phyloP scores from a whole-genome alignment of 1,140 invertebrate genomes.

The Aphaenogaster rudis region DNA sequence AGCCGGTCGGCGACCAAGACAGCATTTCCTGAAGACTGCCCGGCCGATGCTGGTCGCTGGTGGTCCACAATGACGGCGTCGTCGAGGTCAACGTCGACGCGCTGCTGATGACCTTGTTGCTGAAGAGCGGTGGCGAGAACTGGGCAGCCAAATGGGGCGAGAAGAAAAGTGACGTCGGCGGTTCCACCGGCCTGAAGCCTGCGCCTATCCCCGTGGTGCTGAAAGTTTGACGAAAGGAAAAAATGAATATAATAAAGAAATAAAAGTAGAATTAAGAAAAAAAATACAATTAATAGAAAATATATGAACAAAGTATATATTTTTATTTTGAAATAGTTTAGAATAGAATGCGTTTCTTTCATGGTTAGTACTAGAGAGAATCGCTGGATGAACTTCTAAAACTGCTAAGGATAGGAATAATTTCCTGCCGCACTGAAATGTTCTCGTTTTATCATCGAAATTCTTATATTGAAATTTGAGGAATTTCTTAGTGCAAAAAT shows the following conservation, averaged over 20 bases:
- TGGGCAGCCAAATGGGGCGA: slow-evolving; percentile 93
- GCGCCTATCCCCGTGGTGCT: slow-evolving; percentile 89
- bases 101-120: slow-evolving; percentile 83
- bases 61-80: slow-evolving; percentile 83
- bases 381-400: neutral
- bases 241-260: neutral
- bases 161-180: slow-evolving; percentile 91
- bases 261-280: neutral
- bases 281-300: neutral
- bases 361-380: neutral
- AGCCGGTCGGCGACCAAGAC: slow-evolving; percentile 84
- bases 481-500: neutral
- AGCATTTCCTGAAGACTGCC: slow-evolving; percentile 84
- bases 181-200: slow-evolving; percentile 88
- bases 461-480: neutral
- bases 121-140: slow-evolving; percentile 93
- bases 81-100: slow-evolving; percentile 80
- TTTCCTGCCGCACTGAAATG: neutral
- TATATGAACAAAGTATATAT: neutral
- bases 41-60: slow-evolving; percentile 80
- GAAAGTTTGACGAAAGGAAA: slow-evolving; percentile 76
- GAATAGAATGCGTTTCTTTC: neutral
- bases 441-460: neutral
- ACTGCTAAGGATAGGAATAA: neutral
- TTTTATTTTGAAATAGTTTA: neutral